Conservation (phyloP, 92 coral and sea anemone species). For the Porites lobata region DNA sequence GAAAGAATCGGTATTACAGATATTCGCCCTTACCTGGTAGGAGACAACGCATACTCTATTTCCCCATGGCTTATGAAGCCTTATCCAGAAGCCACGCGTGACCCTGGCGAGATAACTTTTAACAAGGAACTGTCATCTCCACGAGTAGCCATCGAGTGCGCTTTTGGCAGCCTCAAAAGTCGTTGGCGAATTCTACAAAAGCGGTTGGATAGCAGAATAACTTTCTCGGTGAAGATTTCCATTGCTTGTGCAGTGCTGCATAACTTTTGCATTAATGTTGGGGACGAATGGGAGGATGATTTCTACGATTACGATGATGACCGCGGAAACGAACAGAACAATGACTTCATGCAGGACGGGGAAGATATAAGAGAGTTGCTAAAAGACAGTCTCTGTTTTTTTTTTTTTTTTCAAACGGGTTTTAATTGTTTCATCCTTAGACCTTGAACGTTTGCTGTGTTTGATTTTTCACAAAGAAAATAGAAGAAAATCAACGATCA, state of each 20-base stretch:
- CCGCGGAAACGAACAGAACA: constrained; percentile 11
- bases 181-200: too few species aligned
- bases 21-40: too few species aligned
- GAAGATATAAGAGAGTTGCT: background rate
- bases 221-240: constrained; percentile 19
- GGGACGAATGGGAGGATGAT: constrained; percentile 59
- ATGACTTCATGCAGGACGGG: too few species aligned
- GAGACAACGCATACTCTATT: too few species aligned
- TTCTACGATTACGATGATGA: constrained; percentile 1
- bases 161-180: background rate
- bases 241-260: background rate
- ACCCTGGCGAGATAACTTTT: too few species aligned
- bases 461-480: background rate
- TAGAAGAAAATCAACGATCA: constrained; percentile 8
- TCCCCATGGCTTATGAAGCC: too few species aligned
- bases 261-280: background rate
- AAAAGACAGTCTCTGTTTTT: background rate
- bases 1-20: too few species aligned
- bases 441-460: constrained; percentile 21
- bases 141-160: too few species aligned
- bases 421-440: constrained; percentile 26
- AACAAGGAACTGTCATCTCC: too few species aligned
- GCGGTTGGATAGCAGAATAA: constrained; percentile 11
- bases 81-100: too few species aligned
- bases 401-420: constrained; percentile 9